Evolutionary conservation across 2,888 invertebrate genomes (phyloP), one percentile per base, ranked within the genome.

Genomic region (Cataglyphis altisquamis): DNA sequence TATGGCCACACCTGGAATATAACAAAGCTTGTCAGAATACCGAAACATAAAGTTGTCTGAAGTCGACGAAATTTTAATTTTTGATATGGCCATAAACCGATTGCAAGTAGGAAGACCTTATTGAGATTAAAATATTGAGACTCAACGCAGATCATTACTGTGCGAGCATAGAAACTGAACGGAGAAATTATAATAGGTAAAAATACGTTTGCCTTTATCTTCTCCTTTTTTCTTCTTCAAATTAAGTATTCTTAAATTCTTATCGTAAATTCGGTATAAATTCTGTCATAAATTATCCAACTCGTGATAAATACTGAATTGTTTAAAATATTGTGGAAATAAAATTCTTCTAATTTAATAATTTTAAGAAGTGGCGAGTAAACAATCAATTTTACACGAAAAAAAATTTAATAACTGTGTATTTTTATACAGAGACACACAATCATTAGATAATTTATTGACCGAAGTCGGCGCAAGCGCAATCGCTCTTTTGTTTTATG

Each of bases 11-110:
- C 70, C 32, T 70, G 70, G 4, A 70, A 36, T 55, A 72, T n/a
- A 55, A 72, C 15, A 36, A 21, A 72, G 18, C 57, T 72, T 3
- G 2, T 39, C 25, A 72, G 4, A 57, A 39, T 25, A 39, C 39
- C 6, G 12, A 18, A 72, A 18, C 25, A 18, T 3, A 41, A 41
- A 3, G 36, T 57, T 25, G 29, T 12, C 21, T 73, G 72, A 60
- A 57, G 9, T 39, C 9, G 21, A 39, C 60, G 6, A 29, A 73
- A 39, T 60, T 41, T 73, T 25, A 41, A 39, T 41, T 60, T 41
- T 4, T 73, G 60, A 25, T 60, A 73, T 5, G 73, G 57, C 73
- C 73, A 73, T 60, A 60, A 73, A 25, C 73, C 73, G 60, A 60
- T 8, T 12, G 25, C 18, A 3, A 73, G 57, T 21, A 73, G 3